Evolutionary conservation across 2,113 vertebrate species (phyloP).

Genomic region (Thamnaconus septentrionalis): DNA sequence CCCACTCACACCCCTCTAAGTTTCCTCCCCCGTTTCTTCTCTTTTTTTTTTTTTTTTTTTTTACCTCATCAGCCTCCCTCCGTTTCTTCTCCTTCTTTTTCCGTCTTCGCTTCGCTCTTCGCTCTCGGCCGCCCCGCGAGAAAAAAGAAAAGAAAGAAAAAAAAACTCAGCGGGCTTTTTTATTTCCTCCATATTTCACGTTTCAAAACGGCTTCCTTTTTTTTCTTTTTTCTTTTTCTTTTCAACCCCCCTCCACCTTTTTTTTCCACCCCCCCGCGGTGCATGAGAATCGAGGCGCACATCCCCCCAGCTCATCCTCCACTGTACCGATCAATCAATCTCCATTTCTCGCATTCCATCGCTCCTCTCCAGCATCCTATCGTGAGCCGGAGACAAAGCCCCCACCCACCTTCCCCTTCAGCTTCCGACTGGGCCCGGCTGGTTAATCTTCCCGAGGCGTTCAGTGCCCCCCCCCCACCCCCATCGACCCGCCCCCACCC

Average conservation of each 20-base stretch:
- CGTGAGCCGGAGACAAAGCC: conserved; percentile 65
- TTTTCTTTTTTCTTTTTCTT: conserved; percentile 4
- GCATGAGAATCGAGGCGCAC: conserved; percentile 35
- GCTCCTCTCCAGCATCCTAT: conserved; percentile 67
- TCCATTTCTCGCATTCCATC: conserved; percentile 67
- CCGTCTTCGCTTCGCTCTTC: conserved; percentile 46
- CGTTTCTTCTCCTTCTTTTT: conserved; percentile 38
- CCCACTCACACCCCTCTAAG: conserved; percentile 31
- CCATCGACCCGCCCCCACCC: no score
- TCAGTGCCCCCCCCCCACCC: conserved; percentile 68
- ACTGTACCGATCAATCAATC: conserved; percentile 73
- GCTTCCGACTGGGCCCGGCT: conserved; percentile 70
- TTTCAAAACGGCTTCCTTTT: conserved; percentile 40
- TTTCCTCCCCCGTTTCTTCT: conserved; percentile 73
- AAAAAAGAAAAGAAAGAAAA: no score
- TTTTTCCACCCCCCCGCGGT: neutral
- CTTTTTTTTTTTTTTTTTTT: conserved; percentile 24
- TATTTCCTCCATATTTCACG: conserved; percentile 61
- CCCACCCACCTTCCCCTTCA: conserved; percentile 59
- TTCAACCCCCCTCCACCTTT: neutral
- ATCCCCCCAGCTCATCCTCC: conserved; percentile 31
- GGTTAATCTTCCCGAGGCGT: conserved; percentile 73
- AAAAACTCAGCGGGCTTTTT: neutral
- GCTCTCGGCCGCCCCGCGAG: conserved; percentile 2
- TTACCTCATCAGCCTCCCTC: conserved; percentile 42